Evolutionary conservation across 2,888 invertebrate species (phyloP), one percentile per base, ranked within the genome.

Genomic region (Calephelis perditalis): DNA sequence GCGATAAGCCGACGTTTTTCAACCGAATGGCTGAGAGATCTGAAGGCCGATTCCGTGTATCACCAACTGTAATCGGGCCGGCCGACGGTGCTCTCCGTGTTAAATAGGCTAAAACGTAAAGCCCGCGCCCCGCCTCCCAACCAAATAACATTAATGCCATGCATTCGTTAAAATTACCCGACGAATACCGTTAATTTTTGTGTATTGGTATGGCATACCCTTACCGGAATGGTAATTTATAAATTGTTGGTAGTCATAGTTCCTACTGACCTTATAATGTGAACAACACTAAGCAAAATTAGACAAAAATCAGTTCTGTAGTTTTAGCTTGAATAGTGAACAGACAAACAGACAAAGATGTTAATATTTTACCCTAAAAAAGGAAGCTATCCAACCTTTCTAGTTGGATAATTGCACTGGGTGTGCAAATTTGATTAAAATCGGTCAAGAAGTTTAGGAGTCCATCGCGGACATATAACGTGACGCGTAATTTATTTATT

Each of bases 21-120:
- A 70, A 71, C 74, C 75, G 71, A 81, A 82, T 81, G 78, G 73
- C 77, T 69, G 71, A 71, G 75, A 75, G 86, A 87, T 86, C 75
- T 75, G 70, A 75, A 74, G 70, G 65, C 74, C 68, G 85, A 86
- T 85, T 78, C 67, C 65, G 66, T 66, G 71, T 86, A 88, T 89
- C 89, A 78, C 64, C 65, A 70, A 68, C 71, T 72, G 74, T 71
- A 78, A 89, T 89, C 89, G 74, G 79, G 68, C 76, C 75, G 73
- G 74, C 77, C 73, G 78, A 76, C 81, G 75, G 78, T 71, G 75
- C 77, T 75, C 57, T 52, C 73, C 73, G 71, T 68, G 73, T 74
- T 71, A 73, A 76, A 66, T 70, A 71, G 67, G 66, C 70, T 67
- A 73, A 70, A 72, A 77, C 68, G 76, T 78, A 77, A 79, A 79